These are phyloP conservation scores for Cariama cristata DNA, from an alignment of 2,113 vertebrate genomes.

Conservation along the genomic window DNA sequence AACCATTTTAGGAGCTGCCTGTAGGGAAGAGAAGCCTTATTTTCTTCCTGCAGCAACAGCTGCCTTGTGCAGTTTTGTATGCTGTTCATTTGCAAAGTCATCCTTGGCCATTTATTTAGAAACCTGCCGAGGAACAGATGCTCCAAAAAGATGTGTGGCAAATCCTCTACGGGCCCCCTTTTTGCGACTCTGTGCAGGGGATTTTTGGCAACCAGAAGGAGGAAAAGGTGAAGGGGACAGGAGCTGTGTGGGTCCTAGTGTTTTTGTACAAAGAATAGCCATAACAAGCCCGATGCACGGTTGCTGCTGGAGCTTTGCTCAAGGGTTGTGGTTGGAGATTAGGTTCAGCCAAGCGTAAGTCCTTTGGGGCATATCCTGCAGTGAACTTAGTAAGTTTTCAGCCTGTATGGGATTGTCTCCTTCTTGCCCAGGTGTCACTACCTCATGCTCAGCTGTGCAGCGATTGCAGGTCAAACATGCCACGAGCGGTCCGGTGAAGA, in stretches of 20 bases:
- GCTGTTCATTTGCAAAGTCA: neutral
- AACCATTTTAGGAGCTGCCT: neutral
- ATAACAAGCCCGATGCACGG: fast-evolving
- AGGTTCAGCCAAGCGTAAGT: neutral
- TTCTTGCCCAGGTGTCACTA: neutral
- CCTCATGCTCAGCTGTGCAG: neutral
- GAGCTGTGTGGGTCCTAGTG: neutral
- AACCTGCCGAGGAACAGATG: neutral
- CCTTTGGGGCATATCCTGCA: neutral
- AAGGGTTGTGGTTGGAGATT: neutral
- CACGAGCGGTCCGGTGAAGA: fast-evolving
- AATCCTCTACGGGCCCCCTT: fast-evolving
- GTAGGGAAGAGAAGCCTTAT: neutral
- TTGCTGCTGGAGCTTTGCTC: neutral
- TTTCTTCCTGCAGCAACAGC: neutral
- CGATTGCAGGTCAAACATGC: neutral
- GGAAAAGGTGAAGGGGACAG: neutral
- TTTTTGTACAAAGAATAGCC: neutral
- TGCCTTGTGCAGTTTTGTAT: neutral
- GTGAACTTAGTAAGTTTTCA: neutral
- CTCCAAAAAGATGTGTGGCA: fast-evolving
- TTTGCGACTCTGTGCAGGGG: neutral
- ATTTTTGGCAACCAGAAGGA: neutral
- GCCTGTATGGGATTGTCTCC: neutral
- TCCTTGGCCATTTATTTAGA: neutral